Evolutionary conservation across 2,797 vertebrate genomes (phyloP).

Genomic region (Falco cherrug): DNA sequence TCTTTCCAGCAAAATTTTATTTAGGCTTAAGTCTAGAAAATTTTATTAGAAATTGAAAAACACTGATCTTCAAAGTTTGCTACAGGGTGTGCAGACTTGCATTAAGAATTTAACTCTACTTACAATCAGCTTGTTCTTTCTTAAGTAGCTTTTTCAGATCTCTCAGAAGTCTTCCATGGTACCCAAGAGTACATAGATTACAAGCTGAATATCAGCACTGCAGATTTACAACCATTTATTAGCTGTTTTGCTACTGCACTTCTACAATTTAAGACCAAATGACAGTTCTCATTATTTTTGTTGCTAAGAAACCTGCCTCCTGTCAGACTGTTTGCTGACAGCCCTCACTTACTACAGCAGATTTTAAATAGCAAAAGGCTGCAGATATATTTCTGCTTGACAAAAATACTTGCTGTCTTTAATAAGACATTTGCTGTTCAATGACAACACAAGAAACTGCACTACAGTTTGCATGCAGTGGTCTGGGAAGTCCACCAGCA

Average conservation of each 20-base stretch:
- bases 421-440: not conserved
- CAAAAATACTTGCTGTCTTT: not conserved
- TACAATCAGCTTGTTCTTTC: not conserved
- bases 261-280: not conserved
- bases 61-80: not conserved
- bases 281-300: slow-evolving; percentile 59
- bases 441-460: not conserved
- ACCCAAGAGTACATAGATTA: not conserved
- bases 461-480: rapidly evolving
- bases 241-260: not conserved
- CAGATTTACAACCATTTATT: not conserved
- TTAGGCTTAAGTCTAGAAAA: slow-evolving; percentile 37
- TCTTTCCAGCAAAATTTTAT: slow-evolving; percentile 81
- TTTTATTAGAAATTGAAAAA: not conserved
- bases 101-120: not conserved
- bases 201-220: not conserved
- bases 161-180: not conserved
- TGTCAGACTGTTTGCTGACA: slow-evolving; percentile 72
- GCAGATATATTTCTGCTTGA: not conserved
- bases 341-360: slow-evolving; percentile 72
- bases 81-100: not conserved
- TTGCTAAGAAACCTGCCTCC: slow-evolving; percentile 83
- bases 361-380: slow-evolving; percentile 1
- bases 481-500: not conserved
- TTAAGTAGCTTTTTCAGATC: not conserved